Percentiles rank a stretch among this genome's conserved stretches.
Conservation (phyloP, 2,888 invertebrate species). For the Oscheius myriophilus region DNA sequence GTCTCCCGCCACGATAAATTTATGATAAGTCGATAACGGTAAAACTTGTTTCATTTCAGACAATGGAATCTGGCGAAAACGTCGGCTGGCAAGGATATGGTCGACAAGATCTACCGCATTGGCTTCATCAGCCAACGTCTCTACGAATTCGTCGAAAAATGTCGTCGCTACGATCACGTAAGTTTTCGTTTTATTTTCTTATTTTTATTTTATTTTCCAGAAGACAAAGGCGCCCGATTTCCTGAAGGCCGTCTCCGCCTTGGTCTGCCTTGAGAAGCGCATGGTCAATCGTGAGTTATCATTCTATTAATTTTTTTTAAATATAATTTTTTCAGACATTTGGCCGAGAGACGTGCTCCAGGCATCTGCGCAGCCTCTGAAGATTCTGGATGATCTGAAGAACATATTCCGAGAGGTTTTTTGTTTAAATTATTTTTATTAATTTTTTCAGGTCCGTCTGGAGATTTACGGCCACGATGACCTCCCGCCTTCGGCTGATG, state of each 20-base stretch:
- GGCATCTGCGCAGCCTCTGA: constrained; percentile 11
- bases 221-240: constrained; percentile 13
- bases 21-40: no score
- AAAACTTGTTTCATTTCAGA: constrained; percentile 23
- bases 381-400: not conserved
- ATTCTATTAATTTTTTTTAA: not conserved
- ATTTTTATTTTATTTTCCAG: no score
- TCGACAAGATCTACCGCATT: constrained; percentile 43
- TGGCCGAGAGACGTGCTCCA: constrained; percentile 21
- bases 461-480: no score
- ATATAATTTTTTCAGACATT: not conserved
- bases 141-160: constrained; percentile 20
- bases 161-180: constrained; percentile 2
- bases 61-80: constrained; percentile 29
- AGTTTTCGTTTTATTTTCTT: not conserved
- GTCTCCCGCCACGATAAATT: no score
- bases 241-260: not conserved
- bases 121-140: constrained; percentile 40
- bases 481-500: no score
- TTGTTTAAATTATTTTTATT: not conserved
- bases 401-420: constrained; percentile 11
- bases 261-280: not conserved
- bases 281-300: not conserved
- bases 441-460: not conserved
- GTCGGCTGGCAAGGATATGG: constrained; percentile 45